A percentile compares a stretch with the other conserved stretches of the same genome.
phyloP scores from a whole-genome alignment of 1,140 invertebrate genomes.

The Brachionus asplanchnoidis region DNA sequence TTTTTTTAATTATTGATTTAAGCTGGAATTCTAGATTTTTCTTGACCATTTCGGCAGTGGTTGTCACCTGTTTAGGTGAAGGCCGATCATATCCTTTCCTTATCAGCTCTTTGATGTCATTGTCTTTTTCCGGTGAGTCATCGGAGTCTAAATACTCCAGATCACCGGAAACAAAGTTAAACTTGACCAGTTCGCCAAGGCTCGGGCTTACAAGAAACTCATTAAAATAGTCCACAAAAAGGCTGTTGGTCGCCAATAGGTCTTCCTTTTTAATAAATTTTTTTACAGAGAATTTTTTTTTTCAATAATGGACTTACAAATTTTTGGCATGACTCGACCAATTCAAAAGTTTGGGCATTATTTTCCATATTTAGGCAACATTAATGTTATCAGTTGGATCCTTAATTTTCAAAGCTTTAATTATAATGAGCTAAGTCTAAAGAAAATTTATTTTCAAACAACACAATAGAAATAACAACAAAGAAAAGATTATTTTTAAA shows the following conservation, averaged over 20 bases:
- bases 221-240: slow-evolving; percentile 41
- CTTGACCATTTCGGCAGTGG: slow-evolving; percentile 31
- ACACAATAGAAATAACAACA: neutral
- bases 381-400: neutral
- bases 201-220: slow-evolving; percentile 9
- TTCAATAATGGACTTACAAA: neutral
- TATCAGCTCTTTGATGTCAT: neutral
- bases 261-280: neutral
- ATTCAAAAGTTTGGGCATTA: neutral
- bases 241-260: neutral
- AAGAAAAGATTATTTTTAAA: neutral
- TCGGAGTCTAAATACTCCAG: neutral
- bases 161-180: slow-evolving; percentile 28
- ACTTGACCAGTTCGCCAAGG: neutral
- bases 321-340: neutral
- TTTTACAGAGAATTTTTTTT: neutral
- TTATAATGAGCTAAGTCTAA: neutral
- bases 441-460: neutral
- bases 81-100: neutral
- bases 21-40: slow-evolving; percentile 28
- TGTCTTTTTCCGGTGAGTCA: neutral
- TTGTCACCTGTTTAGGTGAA: neutral
- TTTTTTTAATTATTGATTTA: slow-evolving; percentile 36
- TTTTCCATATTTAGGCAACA: neutral
- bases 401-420: neutral